These are phyloP conservation scores for Nemoura dubitans DNA, from an alignment of 2,888 invertebrate species.

Conservation along the genomic window DNA sequence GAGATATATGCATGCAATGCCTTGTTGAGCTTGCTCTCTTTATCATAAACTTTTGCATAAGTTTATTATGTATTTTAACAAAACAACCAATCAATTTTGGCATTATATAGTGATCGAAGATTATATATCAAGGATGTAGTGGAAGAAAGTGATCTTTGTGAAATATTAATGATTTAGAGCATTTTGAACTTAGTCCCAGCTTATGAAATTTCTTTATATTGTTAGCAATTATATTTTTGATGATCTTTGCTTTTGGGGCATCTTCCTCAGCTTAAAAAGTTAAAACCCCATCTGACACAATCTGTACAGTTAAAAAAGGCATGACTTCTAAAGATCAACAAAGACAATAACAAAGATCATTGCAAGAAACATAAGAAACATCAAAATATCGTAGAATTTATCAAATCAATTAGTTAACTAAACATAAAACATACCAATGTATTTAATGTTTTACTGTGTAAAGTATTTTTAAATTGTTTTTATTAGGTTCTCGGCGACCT, in stretches of 20 bases:
- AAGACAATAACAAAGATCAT: not conserved
- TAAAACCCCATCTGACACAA: not conserved
- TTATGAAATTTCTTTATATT: not conserved
- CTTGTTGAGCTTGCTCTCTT: not conserved
- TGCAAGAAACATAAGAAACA: not conserved
- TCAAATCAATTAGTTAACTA: not conserved
- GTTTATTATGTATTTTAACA: not conserved
- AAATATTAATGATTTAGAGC: not conserved
- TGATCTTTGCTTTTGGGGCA: not conserved
- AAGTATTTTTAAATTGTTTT: slow-evolving; percentile 2
- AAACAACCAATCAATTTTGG: not conserved
- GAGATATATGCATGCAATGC: not conserved
- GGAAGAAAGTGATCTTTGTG: not conserved
- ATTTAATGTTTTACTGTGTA: not conserved
- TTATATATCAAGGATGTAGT: not conserved
- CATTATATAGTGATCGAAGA: no score
- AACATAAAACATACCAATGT: not conserved
- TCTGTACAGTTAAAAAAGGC: not conserved
- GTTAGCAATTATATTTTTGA: not conserved
- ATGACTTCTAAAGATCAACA: not conserved
- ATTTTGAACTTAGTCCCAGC: not conserved
- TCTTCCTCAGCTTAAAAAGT: not conserved
- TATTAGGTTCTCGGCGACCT: slow-evolving; percentile 83
- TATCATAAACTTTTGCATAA: not conserved
- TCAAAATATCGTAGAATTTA: not conserved